Base-by-base conservation (phyloP, 2,797 vertebrate genomes). In the Aulostomus chinensis region DNA sequence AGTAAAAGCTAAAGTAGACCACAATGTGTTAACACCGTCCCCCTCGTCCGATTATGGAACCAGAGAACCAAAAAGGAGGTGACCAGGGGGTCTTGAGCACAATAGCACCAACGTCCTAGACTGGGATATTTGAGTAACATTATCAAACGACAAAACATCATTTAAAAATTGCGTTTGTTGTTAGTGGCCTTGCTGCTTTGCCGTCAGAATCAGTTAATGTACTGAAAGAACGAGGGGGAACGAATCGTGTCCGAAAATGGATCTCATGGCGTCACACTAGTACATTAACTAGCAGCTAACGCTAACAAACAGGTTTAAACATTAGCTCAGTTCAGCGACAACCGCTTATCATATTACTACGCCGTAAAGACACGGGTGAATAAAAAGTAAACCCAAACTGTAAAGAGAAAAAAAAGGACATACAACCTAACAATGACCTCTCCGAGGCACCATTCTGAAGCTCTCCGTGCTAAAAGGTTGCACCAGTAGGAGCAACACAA, bases 221-320 rank as follows among this genome's bases (percentile, higher is more conserved):
- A n/a, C n/a, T n/a, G n/a, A n/a, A n/a, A 25, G 4, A 8, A 21
- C 3, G 28, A 30, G n/a, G 4, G 5, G 62, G 57, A 50, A 56
- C 36, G 42, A 18, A 58, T 5, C 1, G 4, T 55, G 80, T 86
- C 82, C 82, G 84, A 80, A 62, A 80, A 81, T 78, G 82, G 77
- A 52, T 39, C 53, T 47, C 10, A 30, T 33, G 52, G 24, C 60
- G 62, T 57, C 64, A 29, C 52, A 59, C n/a, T n/a, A n/a, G n/a
- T n/a, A n/a, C n/a, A 46, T 66, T 51, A 41, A 64, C 58, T 78
- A 81, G 82, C 72, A 17, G 80, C 83, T 86, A 74, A 59, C 2
- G 80, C 78, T 78, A 86, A 55, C 48, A 21, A 33, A 39, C 36
- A 24, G 53, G 2, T 58, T 55, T 2, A 30, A 41, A 33, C 30